phyloP scores from a whole-genome alignment of 2,888 invertebrate genomes.

The Pedicia rivosa region DNA sequence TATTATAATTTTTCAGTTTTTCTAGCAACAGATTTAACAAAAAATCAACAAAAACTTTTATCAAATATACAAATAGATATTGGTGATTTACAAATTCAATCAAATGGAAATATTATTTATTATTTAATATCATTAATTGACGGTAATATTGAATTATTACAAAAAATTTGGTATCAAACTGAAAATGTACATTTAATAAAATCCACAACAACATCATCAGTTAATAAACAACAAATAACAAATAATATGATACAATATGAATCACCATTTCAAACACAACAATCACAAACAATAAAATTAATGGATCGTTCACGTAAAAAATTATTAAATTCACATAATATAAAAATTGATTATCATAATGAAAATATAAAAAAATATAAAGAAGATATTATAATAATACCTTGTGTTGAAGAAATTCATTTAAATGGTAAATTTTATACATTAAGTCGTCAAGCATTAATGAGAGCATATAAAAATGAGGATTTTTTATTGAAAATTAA shows the following conservation, averaged over 20 bases:
- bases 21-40: slow-evolving; percentile 32
- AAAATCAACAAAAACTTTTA: slow-evolving; percentile 34
- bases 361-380: slow-evolving; percentile 26
- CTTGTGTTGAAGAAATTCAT: slow-evolving; percentile 25
- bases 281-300: background rate
- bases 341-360: slow-evolving; percentile 26
- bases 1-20: slow-evolving; percentile 28
- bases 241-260: slow-evolving; percentile 2
- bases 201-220: slow-evolving; percentile 4
- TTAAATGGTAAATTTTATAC: slow-evolving; percentile 28
- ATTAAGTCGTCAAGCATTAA: slow-evolving; percentile 23
- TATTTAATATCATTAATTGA: slow-evolving; percentile 28
- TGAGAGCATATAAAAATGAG: slow-evolving; percentile 26
- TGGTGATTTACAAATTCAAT: slow-evolving; percentile 25
- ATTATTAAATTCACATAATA: slow-evolving; percentile 14
- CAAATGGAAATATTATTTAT: slow-evolving; percentile 23
- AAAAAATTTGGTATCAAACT: slow-evolving; percentile 24
- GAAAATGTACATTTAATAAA: slow-evolving; percentile 14
- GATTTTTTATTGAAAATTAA: slow-evolving; percentile 28
- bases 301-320: slow-evolving; percentile 12
- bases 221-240: slow-evolving; percentile 1
- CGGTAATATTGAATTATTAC: slow-evolving; percentile 23
- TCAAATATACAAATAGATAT: slow-evolving; percentile 29
- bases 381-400: slow-evolving; percentile 22
- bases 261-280: background rate